phyloP scores from a whole-genome alignment of 2,113 vertebrate genomes.

The Tringa solitaria region DNA sequence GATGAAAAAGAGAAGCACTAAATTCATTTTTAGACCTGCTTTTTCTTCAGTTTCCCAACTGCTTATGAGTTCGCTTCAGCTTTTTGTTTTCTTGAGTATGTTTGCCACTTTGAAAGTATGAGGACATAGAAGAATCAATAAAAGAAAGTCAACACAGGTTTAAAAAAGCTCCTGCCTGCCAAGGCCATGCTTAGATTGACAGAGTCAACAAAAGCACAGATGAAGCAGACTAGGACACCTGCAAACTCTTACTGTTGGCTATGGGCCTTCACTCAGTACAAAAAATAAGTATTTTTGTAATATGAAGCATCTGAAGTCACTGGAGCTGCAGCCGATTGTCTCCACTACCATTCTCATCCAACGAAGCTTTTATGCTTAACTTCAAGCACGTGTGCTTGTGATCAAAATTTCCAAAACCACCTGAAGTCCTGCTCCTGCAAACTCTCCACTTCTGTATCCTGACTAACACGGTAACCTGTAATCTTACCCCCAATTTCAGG shows the following conservation, averaged over 20 bases:
- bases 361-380: not conserved
- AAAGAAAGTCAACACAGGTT: slow-evolving; percentile 45
- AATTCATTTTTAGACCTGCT: slow-evolving; percentile 1
- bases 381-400: not conserved
- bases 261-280: not conserved
- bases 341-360: not conserved
- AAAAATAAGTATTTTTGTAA: not conserved
- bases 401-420: not conserved
- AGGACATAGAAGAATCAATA: slow-evolving; percentile 34
- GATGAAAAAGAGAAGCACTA: slow-evolving; percentile 19
- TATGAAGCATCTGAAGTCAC: not conserved
- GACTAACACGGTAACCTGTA: not conserved
- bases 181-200: slow-evolving; percentile 25
- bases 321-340: not conserved
- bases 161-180: slow-evolving; percentile 22
- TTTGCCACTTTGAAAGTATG: slow-evolving; percentile 29
- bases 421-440: not conserved
- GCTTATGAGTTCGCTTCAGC: not conserved
- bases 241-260: slow-evolving; percentile 19
- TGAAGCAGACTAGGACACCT: slow-evolving; percentile 38
- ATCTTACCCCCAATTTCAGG: not conserved
- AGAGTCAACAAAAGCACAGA: slow-evolving; percentile 49
- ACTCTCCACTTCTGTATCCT: not conserved
- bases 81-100: slow-evolving; percentile 17
- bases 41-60: not conserved